phyloP scores from a whole-genome alignment of 2,797 vertebrate species.

The Eremophila alpestris region DNA sequence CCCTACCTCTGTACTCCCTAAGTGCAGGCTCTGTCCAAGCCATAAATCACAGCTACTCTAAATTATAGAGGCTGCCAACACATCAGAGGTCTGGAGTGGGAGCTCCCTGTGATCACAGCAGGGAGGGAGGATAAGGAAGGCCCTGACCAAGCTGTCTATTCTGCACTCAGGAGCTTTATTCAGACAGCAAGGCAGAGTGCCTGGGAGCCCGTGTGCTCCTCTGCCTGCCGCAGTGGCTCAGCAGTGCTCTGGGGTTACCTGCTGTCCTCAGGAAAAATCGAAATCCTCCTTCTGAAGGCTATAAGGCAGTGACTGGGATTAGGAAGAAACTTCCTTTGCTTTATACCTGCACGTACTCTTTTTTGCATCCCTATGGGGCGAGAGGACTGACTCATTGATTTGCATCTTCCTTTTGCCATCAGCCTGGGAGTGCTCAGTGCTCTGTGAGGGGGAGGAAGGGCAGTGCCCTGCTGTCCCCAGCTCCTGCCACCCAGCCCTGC shows the following conservation, averaged over 20 bases:
- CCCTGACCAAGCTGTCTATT: slow-evolving; percentile 24
- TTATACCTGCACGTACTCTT: background rate
- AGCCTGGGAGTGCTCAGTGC: background rate
- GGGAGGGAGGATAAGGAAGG: slow-evolving; percentile 32
- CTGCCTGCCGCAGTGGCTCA: background rate
- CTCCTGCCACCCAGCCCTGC: background rate
- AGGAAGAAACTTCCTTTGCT: background rate
- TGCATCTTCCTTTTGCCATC: background rate
- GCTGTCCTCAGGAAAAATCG: background rate
- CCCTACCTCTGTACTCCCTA: slow-evolving; percentile 23
- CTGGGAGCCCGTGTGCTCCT: background rate
- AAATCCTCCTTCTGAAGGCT: slow-evolving; percentile 4
- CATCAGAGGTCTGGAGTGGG: slow-evolving; percentile 19
- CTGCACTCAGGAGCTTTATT: background rate
- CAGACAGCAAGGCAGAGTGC: background rate
- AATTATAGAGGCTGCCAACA: slow-evolving; percentile 52
- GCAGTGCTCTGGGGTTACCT: background rate
- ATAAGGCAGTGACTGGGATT: background rate
- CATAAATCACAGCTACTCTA: slow-evolving; percentile 41
- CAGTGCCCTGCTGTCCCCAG: background rate
- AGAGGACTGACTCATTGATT: background rate
- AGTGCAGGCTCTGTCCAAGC: slow-evolving; percentile 18
- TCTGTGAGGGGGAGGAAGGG: background rate
- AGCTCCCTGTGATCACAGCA: slow-evolving; percentile 36
- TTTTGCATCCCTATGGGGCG: background rate